These are phyloP conservation scores for Synanthedon andrenaeformis DNA, from an alignment of 2,888 invertebrate genomes.

Conservation along the genomic window DNA sequence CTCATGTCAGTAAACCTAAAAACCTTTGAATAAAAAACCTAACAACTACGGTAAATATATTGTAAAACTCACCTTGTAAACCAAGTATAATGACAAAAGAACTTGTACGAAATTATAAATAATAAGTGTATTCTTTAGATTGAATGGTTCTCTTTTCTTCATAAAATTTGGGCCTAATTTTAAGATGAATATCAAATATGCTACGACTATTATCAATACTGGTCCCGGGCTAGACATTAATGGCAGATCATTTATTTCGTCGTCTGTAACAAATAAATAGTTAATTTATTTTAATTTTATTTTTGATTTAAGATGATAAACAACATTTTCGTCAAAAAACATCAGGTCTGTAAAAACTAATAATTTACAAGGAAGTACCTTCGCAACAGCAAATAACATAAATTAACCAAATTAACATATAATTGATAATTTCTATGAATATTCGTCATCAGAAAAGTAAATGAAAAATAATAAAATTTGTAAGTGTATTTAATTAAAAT, in stretches of 20 bases:
- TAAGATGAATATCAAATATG: conserved; percentile 33
- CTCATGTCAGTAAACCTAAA: too few relatives aligned
- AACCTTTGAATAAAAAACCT: too few relatives aligned
- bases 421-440: too few relatives aligned
- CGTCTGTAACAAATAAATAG: conserved; percentile 28
- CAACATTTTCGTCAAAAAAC: neutral
- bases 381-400: too few relatives aligned
- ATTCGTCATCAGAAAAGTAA: too few relatives aligned
- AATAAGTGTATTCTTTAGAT: conserved; percentile 79
- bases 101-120: conserved; percentile 91
- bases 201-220: conserved; percentile 77
- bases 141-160: conserved; percentile 86
- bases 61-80: conserved; percentile 62
- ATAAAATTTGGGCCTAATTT: conserved; percentile 86
- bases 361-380: too few relatives aligned
- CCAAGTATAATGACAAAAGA: conserved; percentile 81
- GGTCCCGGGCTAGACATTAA: conserved; percentile 83
- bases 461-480: too few relatives aligned
- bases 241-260: conserved; percentile 77
- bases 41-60: too few relatives aligned
- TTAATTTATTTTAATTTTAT: neutral
- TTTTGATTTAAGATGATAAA: neutral
- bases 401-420: too few relatives aligned
- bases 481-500: too few relatives aligned
- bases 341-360: too few relatives aligned